A percentile compares a stretch with the other conserved stretches of the same genome.
Conservation (phyloP, 1,140 invertebrate genomes). For the Drosophila persimilis region DNA sequence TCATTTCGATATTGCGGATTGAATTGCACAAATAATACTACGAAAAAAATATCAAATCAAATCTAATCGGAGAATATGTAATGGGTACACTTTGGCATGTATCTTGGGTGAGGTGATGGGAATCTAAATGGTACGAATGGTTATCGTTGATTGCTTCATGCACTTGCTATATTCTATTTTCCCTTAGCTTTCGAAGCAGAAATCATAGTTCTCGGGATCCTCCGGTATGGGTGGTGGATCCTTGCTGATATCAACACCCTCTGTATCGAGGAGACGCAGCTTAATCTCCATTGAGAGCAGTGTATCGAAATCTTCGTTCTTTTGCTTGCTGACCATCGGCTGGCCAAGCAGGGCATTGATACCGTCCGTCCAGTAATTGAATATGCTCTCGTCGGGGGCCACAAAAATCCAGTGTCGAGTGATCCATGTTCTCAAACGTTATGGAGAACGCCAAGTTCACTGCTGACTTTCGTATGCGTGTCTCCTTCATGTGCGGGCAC, state of each 20-base stretch:
- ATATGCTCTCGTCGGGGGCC: constrained; percentile 94
- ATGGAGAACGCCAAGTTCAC: constrained; percentile 94
- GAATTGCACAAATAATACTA: constrained; percentile 65
- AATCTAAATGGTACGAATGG: constrained; percentile 13
- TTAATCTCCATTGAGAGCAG: constrained; percentile 98
- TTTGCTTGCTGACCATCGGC: constrained; percentile 95
- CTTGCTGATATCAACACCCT: constrained; percentile 97
- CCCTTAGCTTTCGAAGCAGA: constrained; percentile 86
- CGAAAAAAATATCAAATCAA: constrained; percentile 52
- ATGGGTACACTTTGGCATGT: constrained; percentile 72
- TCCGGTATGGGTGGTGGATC: constrained; percentile 95
- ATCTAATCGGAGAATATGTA: constrained; percentile 44
- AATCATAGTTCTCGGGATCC: constrained; percentile 94
- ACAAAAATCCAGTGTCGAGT: constrained; percentile 94
- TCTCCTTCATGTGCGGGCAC: constrained; percentile 96
- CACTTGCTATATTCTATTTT: too few relatives aligned
- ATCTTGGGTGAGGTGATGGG: constrained; percentile 48
- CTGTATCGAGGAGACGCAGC: constrained; percentile 94
- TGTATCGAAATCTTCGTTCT: constrained; percentile 94
- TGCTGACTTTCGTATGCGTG: constrained; percentile 90
- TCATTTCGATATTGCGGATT: constrained; percentile 36
- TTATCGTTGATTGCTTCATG: constrained; percentile 8
- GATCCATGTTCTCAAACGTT: constrained; percentile 90
- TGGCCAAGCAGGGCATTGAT: constrained; percentile 95
- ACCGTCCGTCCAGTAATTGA: constrained; percentile 98